Evolutionary conservation across 1,140 invertebrate species (phyloP).

Genomic region (Vanessa atalanta): DNA sequence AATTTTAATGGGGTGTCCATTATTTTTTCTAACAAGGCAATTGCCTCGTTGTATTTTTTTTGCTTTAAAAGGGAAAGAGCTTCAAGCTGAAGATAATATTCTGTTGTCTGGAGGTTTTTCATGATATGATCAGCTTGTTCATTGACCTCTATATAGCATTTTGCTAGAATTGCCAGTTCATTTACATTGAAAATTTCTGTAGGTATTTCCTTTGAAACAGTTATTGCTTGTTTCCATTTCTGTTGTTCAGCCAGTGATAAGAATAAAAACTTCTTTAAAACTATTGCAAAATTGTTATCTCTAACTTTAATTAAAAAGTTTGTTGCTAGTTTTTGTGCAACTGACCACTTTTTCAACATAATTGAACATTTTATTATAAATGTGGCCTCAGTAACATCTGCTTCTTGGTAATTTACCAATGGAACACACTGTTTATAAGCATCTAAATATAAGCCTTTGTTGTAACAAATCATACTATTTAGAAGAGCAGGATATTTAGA

Average conservation of each 20-base stretch:
- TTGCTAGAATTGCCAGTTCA: slow-evolving; percentile 60
- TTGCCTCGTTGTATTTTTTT: slow-evolving; percentile 80
- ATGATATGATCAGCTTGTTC: slow-evolving; percentile 55
- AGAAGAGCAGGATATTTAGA: slow-evolving; percentile 83
- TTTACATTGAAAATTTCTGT: slow-evolving; percentile 43
- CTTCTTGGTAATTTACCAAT: slow-evolving; percentile 66
- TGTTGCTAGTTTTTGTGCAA: slow-evolving; percentile 80
- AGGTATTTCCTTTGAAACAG: slow-evolving; percentile 51
- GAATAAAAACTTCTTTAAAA: slow-evolving; percentile 64
- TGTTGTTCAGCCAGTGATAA: slow-evolving; percentile 68
- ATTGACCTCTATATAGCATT: slow-evolving; percentile 68
- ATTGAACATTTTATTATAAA: slow-evolving; percentile 80
- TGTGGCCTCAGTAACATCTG: slow-evolving; percentile 60
- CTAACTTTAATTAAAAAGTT: slow-evolving; percentile 71
- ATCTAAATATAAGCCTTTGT: slow-evolving; percentile 78
- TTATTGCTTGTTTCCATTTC: slow-evolving; percentile 79
- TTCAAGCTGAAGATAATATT: slow-evolving; percentile 62
- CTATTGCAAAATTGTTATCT: slow-evolving; percentile 49
- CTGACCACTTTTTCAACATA: slow-evolving; percentile 82
- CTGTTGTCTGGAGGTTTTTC: slow-evolving; percentile 51
- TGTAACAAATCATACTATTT: slow-evolving; percentile 82
- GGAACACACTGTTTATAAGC: slow-evolving; percentile 77
- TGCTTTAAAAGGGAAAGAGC: slow-evolving; percentile 73
- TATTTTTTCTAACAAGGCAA: slow-evolving; percentile 77
- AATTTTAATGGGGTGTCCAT: slow-evolving; percentile 79